phyloP scores from a whole-genome alignment of 1,140 invertebrate genomes.

The Atta colombica region DNA sequence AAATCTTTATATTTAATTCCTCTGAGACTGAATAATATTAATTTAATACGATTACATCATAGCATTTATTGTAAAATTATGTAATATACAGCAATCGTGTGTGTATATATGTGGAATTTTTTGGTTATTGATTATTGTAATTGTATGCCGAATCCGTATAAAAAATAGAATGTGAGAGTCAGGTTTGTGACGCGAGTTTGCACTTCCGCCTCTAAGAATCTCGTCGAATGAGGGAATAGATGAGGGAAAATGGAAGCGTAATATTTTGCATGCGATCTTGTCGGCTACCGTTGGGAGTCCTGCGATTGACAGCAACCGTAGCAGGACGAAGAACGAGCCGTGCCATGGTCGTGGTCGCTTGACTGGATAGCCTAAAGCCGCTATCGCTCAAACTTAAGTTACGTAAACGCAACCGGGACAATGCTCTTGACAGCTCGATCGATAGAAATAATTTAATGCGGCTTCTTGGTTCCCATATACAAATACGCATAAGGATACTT shows the following conservation, averaged over 20 bases:
- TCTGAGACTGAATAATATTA: neutral
- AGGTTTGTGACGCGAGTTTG: neutral
- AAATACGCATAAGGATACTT: constrained; percentile 46
- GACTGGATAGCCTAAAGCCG: constrained; percentile 58
- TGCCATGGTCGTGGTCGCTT: constrained; percentile 39
- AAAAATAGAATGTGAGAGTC: neutral
- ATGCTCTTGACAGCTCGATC: constrained; percentile 74
- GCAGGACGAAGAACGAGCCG: constrained; percentile 67
- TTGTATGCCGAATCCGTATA: neutral
- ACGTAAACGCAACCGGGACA: constrained; percentile 74
- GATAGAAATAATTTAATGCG: constrained; percentile 75
- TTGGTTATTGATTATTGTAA: neutral
- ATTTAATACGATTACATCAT: neutral
- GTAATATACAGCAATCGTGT: neutral
- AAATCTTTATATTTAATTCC: constrained; percentile 13
- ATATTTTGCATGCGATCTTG: constrained; percentile 57
- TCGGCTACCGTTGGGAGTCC: constrained; percentile 46
- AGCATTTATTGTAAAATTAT: neutral
- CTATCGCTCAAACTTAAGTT: constrained; percentile 76
- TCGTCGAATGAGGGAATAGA: constrained; percentile 1
- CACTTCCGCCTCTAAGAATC: constrained; percentile 36
- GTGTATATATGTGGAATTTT: neutral
- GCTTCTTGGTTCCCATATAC: constrained; percentile 52
- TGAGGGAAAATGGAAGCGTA: constrained; percentile 28
- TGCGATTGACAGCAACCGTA: constrained; percentile 72